phyloP scores from a whole-genome alignment of 2,113 vertebrate genomes.

The Aepyceros melampus region DNA sequence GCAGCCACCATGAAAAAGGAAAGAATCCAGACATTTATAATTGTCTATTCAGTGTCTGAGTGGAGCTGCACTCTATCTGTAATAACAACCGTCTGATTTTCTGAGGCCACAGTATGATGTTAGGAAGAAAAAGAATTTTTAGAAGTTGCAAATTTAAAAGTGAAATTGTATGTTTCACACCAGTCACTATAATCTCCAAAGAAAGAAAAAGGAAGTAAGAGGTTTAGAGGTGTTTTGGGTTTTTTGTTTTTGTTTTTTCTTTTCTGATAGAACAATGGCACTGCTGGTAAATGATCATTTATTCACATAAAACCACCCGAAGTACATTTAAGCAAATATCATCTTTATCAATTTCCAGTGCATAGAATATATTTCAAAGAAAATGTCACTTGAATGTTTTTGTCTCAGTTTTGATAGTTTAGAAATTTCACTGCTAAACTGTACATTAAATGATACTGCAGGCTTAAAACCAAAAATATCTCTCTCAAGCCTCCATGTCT shows the following conservation, averaged over 20 bases:
- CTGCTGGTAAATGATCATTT: background rate
- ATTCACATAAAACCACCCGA: background rate
- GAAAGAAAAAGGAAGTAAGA: background rate
- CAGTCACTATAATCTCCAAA: background rate
- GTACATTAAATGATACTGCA: background rate
- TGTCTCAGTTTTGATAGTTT: background rate
- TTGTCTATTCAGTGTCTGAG: constrained; percentile 45
- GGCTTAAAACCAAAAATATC: background rate
- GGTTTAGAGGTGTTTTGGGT: background rate
- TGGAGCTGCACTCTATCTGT: constrained; percentile 34
- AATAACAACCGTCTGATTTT: constrained; percentile 62
- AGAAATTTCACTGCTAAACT: background rate
- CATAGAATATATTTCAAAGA: background rate
- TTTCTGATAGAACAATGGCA: background rate
- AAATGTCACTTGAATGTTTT: background rate
- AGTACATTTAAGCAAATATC: background rate
- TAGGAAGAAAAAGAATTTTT: constrained; percentile 50
- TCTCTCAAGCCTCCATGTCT: background rate
- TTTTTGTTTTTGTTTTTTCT: background rate
- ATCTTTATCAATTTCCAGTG: background rate
- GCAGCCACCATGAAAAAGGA: constrained; percentile 50
- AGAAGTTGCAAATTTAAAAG: constrained; percentile 53
- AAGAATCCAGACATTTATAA: constrained; percentile 63
- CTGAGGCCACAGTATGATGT: constrained; percentile 27
- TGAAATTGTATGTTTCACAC: constrained; percentile 26